Evolutionary conservation across 2,113 vertebrate genomes (phyloP).

Genomic region (Crotalus tigris): DNA sequence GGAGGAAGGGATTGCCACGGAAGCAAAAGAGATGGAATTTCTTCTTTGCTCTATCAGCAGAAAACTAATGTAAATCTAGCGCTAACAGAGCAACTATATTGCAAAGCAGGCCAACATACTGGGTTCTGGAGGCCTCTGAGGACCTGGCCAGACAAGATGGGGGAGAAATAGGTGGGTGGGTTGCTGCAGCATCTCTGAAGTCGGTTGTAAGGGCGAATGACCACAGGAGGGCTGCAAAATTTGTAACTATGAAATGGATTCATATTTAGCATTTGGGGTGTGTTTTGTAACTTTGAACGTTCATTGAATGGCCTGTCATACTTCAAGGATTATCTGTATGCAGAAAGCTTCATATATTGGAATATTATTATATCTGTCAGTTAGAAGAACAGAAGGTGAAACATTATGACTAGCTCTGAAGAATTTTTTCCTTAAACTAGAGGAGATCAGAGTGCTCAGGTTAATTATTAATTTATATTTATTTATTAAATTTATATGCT

Average conservation of each 20-base stretch:
- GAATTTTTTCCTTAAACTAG: too few relatives aligned
- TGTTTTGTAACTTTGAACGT: background rate
- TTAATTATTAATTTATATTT: too few relatives aligned
- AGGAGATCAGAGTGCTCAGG: too few relatives aligned
- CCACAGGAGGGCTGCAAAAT: background rate
- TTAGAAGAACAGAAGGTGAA: too few relatives aligned
- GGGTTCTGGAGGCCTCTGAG: background rate
- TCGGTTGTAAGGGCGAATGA: background rate
- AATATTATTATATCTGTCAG: too few relatives aligned
- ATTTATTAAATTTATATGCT: too few relatives aligned
- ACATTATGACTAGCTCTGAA: too few relatives aligned
- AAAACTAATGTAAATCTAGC: too few relatives aligned
- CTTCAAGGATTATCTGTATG: background rate
- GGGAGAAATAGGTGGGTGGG: background rate
- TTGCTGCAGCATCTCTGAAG: background rate
- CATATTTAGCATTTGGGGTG: background rate
- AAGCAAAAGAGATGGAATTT: too few relatives aligned
- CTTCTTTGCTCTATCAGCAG: too few relatives aligned
- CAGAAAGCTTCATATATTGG: too few relatives aligned
- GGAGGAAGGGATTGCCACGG: too few relatives aligned
- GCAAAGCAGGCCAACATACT: background rate
- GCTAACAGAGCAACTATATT: background rate
- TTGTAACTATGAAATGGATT: background rate
- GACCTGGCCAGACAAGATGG: background rate
- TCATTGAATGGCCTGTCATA: background rate